These are phyloP conservation scores for Falco peregrinus DNA, from an alignment of 2,797 vertebrate genomes.

Conservation along the genomic window DNA sequence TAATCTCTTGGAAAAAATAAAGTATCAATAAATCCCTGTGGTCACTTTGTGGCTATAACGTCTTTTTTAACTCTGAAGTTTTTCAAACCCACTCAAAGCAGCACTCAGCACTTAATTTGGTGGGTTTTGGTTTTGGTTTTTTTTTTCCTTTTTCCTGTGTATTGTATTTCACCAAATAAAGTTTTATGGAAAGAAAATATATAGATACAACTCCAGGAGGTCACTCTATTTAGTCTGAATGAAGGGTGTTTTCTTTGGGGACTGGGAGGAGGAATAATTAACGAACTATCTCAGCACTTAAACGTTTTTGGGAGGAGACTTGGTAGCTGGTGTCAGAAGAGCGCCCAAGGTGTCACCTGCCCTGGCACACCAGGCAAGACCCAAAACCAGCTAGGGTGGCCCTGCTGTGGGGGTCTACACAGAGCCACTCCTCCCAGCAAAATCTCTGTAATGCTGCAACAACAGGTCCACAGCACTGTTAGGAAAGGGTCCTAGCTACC, in stretches of 20 bases:
- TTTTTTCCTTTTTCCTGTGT: constrained; percentile 69
- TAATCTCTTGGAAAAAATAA: constrained; percentile 57
- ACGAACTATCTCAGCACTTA: not conserved
- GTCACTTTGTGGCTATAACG: constrained; percentile 77
- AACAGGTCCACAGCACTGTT: not conserved
- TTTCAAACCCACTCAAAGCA: constrained; percentile 5
- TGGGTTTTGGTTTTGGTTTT: too few relatives aligned
- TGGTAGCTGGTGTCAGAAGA: not conserved
- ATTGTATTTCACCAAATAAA: constrained; percentile 83
- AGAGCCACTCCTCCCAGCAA: not conserved
- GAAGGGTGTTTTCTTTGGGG: not conserved
- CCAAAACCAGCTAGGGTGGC: not conserved
- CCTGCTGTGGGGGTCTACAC: not conserved
- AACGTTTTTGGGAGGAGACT: not conserved
- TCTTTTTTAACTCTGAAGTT: not conserved
- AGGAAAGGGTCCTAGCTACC: not conserved
- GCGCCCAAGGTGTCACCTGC: not conserved
- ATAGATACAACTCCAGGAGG: not conserved
- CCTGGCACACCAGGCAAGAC: not conserved
- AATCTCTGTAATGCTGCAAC: not conserved
- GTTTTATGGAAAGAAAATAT: constrained; percentile 72
- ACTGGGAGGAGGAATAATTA: not conserved
- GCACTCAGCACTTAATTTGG: constrained; percentile 74
- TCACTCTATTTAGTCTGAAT: not conserved
- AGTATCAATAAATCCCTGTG: constrained; percentile 74